Evolutionary conservation across 2,888 invertebrate genomes (phyloP), one percentile per base, ranked within the genome.

Genomic region (Cylindroiulus punctatus): DNA sequence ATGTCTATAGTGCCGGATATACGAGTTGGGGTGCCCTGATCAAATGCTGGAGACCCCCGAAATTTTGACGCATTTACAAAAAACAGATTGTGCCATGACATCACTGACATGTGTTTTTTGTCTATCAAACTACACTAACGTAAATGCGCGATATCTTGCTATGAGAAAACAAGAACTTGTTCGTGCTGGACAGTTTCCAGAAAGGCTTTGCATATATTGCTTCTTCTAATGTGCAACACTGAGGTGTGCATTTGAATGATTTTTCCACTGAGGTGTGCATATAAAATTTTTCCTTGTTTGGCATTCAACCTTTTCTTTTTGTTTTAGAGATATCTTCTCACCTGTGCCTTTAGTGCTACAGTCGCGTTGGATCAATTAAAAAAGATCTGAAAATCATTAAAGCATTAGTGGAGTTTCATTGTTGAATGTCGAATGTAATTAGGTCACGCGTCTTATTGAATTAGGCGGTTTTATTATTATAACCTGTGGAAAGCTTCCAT

Each of bases 71-170:
- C 65, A 65, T 26, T 65, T 65, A 65, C 65, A 65, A 26, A 26
- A 26, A 65, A 22, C 65, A 65, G 65, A 65, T 65, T 65, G 65
- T 57, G 22, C 22, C 65, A 65, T 65, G 65, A 65, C 65, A 65
- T 65, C 65, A 65, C n/a, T 65, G 65, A 65, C 65, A 65, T 65
- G 65, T 65, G 65, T 26, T 65, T 26, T 65, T 26, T 65, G 12
- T 65, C 65, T 65, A 65, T 65, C 65, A 65, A 26, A 65, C 0
- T 26, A 26, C 65, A 65, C 65, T 65, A 65, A 26, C 22, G 22
- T 26, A 65, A 65, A 26, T 22, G 65, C 65, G 26, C 22, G 12
- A 22, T 65, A 65, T 26, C 65, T 14, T 26, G 65, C 65, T 26
- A 26, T 26, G 65, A 65, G 26, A 65, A 22, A 65, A 22, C 65